These are phyloP conservation scores for Tipula lateralis DNA, from an alignment of 2,888 invertebrate species.

Conservation along the genomic window DNA sequence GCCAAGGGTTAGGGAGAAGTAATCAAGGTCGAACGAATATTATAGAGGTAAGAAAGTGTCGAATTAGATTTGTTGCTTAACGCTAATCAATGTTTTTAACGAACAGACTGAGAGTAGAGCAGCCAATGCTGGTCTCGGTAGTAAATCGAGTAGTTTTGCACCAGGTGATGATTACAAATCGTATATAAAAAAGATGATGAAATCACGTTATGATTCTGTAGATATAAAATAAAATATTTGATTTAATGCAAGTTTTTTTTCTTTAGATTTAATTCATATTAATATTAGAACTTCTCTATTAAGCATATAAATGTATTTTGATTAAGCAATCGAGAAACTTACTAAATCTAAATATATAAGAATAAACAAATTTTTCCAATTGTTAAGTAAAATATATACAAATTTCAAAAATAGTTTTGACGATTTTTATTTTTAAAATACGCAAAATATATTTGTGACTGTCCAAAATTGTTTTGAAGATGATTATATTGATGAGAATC, in stretches of 20 bases:
- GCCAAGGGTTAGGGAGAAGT: conserved; percentile 87
- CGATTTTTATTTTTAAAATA: not conserved
- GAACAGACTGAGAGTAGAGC: conserved; percentile 51
- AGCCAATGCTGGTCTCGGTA: conserved; percentile 80
- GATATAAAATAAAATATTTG: conserved; percentile 37
- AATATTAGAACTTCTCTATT: not conserved
- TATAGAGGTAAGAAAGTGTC: conserved; percentile 63
- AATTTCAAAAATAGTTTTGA: not conserved
- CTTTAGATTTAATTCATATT: not conserved
- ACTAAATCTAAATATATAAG: not conserved
- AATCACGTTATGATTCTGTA: conserved; percentile 47
- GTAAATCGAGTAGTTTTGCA: conserved; percentile 52
- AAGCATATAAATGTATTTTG: not conserved
- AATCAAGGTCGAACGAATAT: conserved; percentile 92
- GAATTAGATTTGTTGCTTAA: too few species aligned
- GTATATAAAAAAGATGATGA: conserved; percentile 51
- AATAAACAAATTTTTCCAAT: not conserved
- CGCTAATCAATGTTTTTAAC: not conserved
- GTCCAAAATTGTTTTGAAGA: too few species aligned
- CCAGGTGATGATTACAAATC: conserved; percentile 49
- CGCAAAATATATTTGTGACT: too few species aligned
- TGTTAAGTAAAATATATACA: not conserved
- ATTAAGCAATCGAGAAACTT: not conserved
- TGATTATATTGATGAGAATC: too few species aligned
- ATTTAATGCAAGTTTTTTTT: not conserved